phyloP scores from a whole-genome alignment of 2,797 vertebrate species.

The Nothura maculosa region DNA sequence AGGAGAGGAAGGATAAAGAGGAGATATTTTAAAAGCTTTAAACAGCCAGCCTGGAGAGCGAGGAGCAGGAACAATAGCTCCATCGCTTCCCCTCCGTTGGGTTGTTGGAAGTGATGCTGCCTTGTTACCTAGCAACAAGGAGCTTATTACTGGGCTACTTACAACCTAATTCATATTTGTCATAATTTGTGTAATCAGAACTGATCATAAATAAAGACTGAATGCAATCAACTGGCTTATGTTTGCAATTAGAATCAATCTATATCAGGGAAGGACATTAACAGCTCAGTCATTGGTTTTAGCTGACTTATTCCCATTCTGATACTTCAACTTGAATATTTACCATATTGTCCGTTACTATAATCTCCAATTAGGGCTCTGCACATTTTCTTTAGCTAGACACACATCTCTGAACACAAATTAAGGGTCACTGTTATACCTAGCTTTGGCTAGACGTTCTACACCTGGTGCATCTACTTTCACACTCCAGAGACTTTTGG shows the following conservation, averaged over 20 bases:
- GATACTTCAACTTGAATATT: constrained; percentile 48
- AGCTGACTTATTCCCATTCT: constrained; percentile 61
- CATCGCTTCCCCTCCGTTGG: constrained; percentile 47
- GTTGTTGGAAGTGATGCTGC: constrained; percentile 69
- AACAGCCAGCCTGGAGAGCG: constrained; percentile 22
- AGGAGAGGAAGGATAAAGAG: background rate
- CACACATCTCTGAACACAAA: background rate
- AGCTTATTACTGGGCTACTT: constrained; percentile 73
- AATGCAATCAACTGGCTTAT: constrained; percentile 78
- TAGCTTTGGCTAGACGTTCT: background rate
- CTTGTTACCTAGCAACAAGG: constrained; percentile 83
- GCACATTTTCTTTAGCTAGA: constrained; percentile 3
- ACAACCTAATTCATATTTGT: constrained; percentile 80
- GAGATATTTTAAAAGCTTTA: constrained; percentile 29
- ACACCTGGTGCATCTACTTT: background rate
- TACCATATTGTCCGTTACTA: constrained; percentile 1
- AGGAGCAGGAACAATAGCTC: constrained; percentile 18
- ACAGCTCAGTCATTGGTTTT: constrained; percentile 39
- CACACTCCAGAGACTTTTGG: background rate
- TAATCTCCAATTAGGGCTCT: background rate
- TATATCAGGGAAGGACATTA: constrained; percentile 71
- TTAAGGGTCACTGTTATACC: background rate
- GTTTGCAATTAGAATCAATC: constrained; percentile 82
- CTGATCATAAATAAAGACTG: constrained; percentile 80
- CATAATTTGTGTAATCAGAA: constrained; percentile 84